Evolutionary conservation across 2,888 invertebrate species (phyloP).

Genomic region (Terebella lapidaria): DNA sequence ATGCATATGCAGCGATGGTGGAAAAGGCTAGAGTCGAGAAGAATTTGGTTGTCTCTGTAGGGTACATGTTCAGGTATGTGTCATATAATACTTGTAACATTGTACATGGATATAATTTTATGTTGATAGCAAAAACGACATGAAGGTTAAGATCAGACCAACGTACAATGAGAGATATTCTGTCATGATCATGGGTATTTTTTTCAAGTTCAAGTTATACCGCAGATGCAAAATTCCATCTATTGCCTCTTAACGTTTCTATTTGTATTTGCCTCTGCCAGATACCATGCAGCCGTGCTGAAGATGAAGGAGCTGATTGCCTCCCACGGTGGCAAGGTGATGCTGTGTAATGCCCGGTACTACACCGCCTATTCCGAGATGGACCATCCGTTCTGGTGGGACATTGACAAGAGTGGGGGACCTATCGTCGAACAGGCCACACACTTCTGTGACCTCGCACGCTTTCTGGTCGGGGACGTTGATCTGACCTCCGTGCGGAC

Average conservation of each 20-base stretch:
- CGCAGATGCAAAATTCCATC: too few relatives aligned
- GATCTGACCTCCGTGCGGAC: constrained; percentile 3
- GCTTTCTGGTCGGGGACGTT: constrained; percentile 16
- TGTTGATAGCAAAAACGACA: too few relatives aligned
- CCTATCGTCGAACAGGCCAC: constrained; percentile 21
- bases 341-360: constrained; percentile 14
- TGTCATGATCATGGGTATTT: too few relatives aligned
- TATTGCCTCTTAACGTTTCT: too few relatives aligned
- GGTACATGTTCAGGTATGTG: constrained; percentile 22
- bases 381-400: constrained; percentile 16
- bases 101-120: too few relatives aligned
- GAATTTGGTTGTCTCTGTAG: constrained; percentile 10
- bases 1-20: constrained; percentile 6
- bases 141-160: too few relatives aligned
- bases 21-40: background rate
- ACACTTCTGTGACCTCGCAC: constrained; percentile 17
- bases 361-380: constrained; percentile 11
- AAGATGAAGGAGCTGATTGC: constrained; percentile 17
- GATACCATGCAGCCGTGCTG: constrained; percentile 17
- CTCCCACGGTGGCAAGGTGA: constrained; percentile 17
- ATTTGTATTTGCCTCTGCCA: background rate
- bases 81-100: too few relatives aligned
- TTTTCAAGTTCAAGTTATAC: too few relatives aligned
- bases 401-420: constrained; percentile 12
- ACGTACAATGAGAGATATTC: too few relatives aligned